Base-by-base conservation (phyloP, 2,888 invertebrate genomes). In the Eilema sororculum region DNA sequence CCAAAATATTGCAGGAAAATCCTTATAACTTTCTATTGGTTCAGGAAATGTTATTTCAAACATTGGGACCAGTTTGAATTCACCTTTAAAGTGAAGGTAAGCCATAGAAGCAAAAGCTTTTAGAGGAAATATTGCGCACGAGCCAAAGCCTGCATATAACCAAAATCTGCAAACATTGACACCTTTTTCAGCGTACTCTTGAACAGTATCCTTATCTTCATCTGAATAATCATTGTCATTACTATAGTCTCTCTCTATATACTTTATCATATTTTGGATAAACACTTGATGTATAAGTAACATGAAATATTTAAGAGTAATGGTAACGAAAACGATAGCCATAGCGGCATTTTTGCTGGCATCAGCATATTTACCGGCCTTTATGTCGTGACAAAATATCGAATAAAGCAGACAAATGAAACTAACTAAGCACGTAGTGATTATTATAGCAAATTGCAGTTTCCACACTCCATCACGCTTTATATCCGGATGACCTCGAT, bases 261-360 rank as follows among this genome's bases (percentile, higher is more conserved):
- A 77, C 3, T 72, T 63, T 58, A 93, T 89, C 0, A 91, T 68
- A 22, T 79, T 67, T 20, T 69, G 78, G 10, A 92, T 81, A 25
- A 84, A 79, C 22, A 84, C 61, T 66, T 85, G 83, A 58, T 85
- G 77, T 66, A 80, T 78, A 12, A 90, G 60, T n/a, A 93, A 76
- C 9, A 87, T 84, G 3, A 75, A 69, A 73, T 88, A 90, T 77
- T 93, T 92, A 0, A 88, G 74, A 0, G 78, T 83, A 8, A 89
- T 83, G 2, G 87, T 90, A 20, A 87, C 58, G 33, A 83, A 78
- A 3, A 93, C 84, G 3, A 91, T 83, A 3, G 81, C 72, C 82
- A 93, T 90, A 2, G 87, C 82, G 0, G 80, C 75, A 71, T 91
- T 90, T 74, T 90, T 91, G 68, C 88, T 87, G 0, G 87, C 89